Conservation (phyloP, 1,140 invertebrate species). For the Coenobita brevimanus region DNA sequence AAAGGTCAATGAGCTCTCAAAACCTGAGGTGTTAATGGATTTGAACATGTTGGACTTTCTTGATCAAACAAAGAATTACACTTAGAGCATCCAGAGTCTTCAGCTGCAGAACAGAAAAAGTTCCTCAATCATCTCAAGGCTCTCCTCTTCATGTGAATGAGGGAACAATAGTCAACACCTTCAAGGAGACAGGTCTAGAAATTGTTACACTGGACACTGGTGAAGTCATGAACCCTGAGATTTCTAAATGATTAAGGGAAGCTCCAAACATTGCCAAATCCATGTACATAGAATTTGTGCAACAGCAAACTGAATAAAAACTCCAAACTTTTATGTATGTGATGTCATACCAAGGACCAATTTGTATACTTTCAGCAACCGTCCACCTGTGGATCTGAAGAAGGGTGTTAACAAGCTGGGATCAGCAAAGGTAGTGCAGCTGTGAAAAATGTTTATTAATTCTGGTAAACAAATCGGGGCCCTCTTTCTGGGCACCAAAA, state of each 20-base stretch:
- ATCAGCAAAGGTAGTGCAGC: too few relatives aligned
- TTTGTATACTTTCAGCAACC: background rate
- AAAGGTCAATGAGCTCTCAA: too few relatives aligned
- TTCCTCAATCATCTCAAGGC: constrained; percentile 13
- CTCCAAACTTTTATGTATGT: background rate
- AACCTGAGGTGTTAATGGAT: background rate
- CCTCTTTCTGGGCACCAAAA: too few relatives aligned
- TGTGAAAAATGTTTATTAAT: too few relatives aligned
- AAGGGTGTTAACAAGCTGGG: background rate
- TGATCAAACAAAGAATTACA: background rate
- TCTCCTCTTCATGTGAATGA: background rate
- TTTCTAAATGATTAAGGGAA: background rate
- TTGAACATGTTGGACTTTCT: background rate
- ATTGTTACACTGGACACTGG: background rate
- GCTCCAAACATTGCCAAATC: background rate
- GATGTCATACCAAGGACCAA: background rate
- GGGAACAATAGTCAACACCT: background rate
- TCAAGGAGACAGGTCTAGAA: constrained; percentile 2
- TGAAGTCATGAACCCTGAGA: constrained; percentile 2
- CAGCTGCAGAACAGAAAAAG: background rate
- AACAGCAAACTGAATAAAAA: background rate
- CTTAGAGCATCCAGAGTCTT: constrained; percentile 18
- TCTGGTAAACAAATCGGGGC: too few relatives aligned
- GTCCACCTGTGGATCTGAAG: constrained; percentile 3
- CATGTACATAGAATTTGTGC: background rate